Evolutionary conservation across 1,140 invertebrate genomes (phyloP), one percentile per base, ranked within the genome.

Genomic region (Neodiprion pinetum): DNA sequence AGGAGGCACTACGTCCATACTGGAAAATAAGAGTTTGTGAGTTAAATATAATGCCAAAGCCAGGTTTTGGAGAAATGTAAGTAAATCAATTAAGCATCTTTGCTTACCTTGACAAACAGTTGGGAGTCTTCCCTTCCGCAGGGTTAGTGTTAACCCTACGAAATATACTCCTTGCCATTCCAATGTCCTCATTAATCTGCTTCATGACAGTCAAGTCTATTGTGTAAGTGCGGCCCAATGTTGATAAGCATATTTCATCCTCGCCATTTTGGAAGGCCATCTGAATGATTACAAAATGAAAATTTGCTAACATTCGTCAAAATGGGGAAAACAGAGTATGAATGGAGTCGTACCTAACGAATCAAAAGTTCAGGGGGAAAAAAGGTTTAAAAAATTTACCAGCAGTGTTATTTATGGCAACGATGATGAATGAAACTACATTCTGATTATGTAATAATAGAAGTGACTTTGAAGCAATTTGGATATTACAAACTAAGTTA

Each of bases 181-280:
- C 97, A 8, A 97, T 97, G 86, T 98, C 97, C 89, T 99, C 97
- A 87, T 99, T 99, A 77, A 99, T 97, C 92, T 99, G 97, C 88
- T 98, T 97, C 96, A 99, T 97, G 79, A 96, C 94, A 88, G 97
- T 95, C 81, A 99, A 96, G 90, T 99, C 97, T 77, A 99, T 94
- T 1, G 96, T 97, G 86, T 99, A 99, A 10, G 96, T 97, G 80
- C 96, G 92, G 74, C 96, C 96, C 84, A 97, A 92, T 14, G 96
- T 96, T 50, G 94, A 95, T 68, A 99, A 90, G 83, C 94, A 97
- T 75, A 98, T 95, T 89, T 99, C 97, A 88, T 98, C 97, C 86
- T 98, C 97, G 50, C 96, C 96, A 83, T 95, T 94, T 83, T 96
- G 93, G 88, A 97, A 96, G 71, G 97, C 97, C 81, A 96, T 95